A percentile compares a stretch with the other conserved stretches of the same genome.
Conservation (phyloP, 1,140 invertebrate species). For the Sweltsa coloradensis region DNA sequence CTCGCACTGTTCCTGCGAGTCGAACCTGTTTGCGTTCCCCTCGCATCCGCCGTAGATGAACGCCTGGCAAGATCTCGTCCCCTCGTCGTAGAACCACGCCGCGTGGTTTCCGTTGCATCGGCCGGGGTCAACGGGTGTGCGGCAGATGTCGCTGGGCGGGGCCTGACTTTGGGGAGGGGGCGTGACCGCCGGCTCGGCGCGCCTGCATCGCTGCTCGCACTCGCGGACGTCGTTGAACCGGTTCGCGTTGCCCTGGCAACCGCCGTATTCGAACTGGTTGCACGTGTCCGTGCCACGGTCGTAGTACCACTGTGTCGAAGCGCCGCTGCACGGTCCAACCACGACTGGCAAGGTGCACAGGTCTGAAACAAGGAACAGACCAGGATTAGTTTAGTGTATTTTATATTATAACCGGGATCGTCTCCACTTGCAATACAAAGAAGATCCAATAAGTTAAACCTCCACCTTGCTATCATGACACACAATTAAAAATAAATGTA, state of each 20-base stretch:
- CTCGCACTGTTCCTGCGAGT: constrained; percentile 67
- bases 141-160: constrained; percentile 41
- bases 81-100: constrained; percentile 62
- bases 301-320: constrained; percentile 59
- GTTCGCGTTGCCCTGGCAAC: constrained; percentile 59
- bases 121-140: constrained; percentile 47
- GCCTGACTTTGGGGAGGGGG: constrained; percentile 13
- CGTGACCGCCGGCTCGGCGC: background rate
- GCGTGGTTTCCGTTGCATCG: constrained; percentile 51
- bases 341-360: constrained; percentile 58
- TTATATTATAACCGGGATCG: too few relatives aligned
- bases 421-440: too few relatives aligned
- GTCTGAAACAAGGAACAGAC: too few relatives aligned
- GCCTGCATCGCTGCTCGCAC: constrained; percentile 31
- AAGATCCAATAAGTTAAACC: too few relatives aligned
- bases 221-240: constrained; percentile 36
- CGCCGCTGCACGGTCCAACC: constrained; percentile 55
- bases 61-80: constrained; percentile 42
- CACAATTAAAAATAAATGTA: too few relatives aligned
- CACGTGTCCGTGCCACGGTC: constrained; percentile 51
- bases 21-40: constrained; percentile 73
- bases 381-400: too few relatives aligned
- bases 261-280: constrained; percentile 52
- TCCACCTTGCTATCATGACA: too few relatives aligned
- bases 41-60: constrained; percentile 74